Evolutionary conservation across 2,797 vertebrate species (phyloP), one percentile per base, ranked within the genome.

Genomic region (Melanotaenia trifasciata): DNA sequence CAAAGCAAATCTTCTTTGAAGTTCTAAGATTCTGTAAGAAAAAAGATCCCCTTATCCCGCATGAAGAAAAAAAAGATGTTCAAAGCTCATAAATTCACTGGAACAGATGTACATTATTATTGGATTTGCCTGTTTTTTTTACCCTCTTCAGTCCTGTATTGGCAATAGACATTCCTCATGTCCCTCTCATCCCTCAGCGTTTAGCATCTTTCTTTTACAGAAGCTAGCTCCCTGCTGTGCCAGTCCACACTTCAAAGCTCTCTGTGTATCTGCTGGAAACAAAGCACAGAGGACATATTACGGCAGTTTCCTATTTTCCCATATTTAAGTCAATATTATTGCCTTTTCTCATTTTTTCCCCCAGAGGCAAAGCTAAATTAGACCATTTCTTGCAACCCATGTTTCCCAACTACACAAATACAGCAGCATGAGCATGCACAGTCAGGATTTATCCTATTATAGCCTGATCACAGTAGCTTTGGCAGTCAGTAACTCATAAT

Each of bases 61-160:
- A 96, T 96, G 96, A 26, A 26, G 26, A 87, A 97, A 96, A 64
- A 43, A 70, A 57, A 96, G 96, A 96, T 95, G 94, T 98, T 98
- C 96, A 98, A 98, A 98, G 97, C 96, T 94, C 95, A 96, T 97
- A 98, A 97, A 98, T 96, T 96, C 95, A 94, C 94, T 95, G 96
- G 96, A 98, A 98, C 97, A 98, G 96, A 98, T 98, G 96, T 97
- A 98, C 95, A 97, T 97, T 98, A 97, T 98, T 97, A 97, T 95
- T 96, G 96, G 96, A 96, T 98, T 96, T 95, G 96, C 95, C 93
- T 96, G 90, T 94, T 33, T 67, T 30, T 32, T 18, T 38, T 94
- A 91, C 93, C 93, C 71, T 93, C 93, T 95, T 93, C 95, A 94
- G 95, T 95, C 91, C 95, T 95, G 94, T 96, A 95, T 96, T 95